These are phyloP conservation scores for Rambutsinella grinnellia DNA, from an alignment of 2,888 invertebrate genomes.

Conservation along the genomic window DNA sequence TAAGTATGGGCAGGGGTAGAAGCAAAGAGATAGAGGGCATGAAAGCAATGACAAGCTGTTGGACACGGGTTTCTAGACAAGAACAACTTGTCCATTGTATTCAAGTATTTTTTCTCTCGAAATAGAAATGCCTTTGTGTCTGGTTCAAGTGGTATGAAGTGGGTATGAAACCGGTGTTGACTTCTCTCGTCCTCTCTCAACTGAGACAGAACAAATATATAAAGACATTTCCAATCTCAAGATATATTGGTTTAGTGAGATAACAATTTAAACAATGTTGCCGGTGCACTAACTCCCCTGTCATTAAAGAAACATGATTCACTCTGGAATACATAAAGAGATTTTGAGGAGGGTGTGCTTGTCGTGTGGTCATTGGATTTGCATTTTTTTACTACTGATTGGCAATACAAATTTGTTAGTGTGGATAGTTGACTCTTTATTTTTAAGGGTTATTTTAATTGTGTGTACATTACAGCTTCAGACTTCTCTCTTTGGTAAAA, in stretches of 20 bases:
- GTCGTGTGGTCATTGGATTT: too few relatives aligned
- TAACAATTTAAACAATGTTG: conserved; percentile 23
- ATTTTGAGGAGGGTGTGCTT: too few relatives aligned
- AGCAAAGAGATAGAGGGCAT: conserved; percentile 25
- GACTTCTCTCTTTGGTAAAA: conserved; percentile 25
- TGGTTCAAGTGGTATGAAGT: too few relatives aligned
- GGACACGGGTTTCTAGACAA: conserved; percentile 41
- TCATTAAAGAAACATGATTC: conserved; percentile 20
- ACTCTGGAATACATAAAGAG: background rate
- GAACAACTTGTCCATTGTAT: conserved; percentile 43
- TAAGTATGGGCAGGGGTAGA: conserved; percentile 4
- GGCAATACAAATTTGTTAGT: too few relatives aligned
- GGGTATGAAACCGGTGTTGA: too few relatives aligned
- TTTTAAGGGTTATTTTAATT: too few relatives aligned
- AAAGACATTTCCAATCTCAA: background rate
- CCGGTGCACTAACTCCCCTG: background rate
- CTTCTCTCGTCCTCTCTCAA: conserved; percentile 1
- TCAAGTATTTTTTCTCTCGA: too few relatives aligned
- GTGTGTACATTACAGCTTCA: too few relatives aligned
- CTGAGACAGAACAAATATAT: conserved; percentile 27
- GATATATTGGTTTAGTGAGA: background rate
- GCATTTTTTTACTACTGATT: too few relatives aligned
- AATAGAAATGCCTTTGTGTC: background rate
- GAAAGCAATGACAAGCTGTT: conserved; percentile 46
- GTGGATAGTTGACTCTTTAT: too few relatives aligned